A percentile compares a stretch with the other conserved stretches of the same genome.
These are phyloP conservation scores for Apis mellifera DNA, from an alignment of 1,140 invertebrate genomes.

Conservation along the genomic window Amel_HAv3.1 CM009939.2:9801001-9801500, in stretches of 20 bases:
- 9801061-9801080: slow-evolving; percentile 53
- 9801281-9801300: too few relatives aligned
- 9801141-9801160: slow-evolving; percentile 35
- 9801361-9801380: too few relatives aligned
- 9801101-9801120: slow-evolving; percentile 60
- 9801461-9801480: too few relatives aligned
- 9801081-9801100: slow-evolving; percentile 44
- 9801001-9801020: slow-evolving; percentile 22
- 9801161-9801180: slow-evolving; percentile 3
- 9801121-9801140: slow-evolving; percentile 36
- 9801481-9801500: neutral
- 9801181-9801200: slow-evolving; percentile 34
- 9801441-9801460: too few relatives aligned
- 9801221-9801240: neutral
- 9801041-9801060: slow-evolving; percentile 33
- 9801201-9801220: slow-evolving; percentile 39
- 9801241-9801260: neutral
- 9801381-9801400: too few relatives aligned
- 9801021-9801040: slow-evolving; percentile 24
- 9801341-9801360: too few relatives aligned
- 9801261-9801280: neutral
- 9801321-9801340: too few relatives aligned
- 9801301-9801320: too few relatives aligned
- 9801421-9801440: too few relatives aligned
- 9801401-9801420: too few relatives aligned